Conservation (phyloP, 1,140 invertebrate genomes). For the Drosophila tani region DNA sequence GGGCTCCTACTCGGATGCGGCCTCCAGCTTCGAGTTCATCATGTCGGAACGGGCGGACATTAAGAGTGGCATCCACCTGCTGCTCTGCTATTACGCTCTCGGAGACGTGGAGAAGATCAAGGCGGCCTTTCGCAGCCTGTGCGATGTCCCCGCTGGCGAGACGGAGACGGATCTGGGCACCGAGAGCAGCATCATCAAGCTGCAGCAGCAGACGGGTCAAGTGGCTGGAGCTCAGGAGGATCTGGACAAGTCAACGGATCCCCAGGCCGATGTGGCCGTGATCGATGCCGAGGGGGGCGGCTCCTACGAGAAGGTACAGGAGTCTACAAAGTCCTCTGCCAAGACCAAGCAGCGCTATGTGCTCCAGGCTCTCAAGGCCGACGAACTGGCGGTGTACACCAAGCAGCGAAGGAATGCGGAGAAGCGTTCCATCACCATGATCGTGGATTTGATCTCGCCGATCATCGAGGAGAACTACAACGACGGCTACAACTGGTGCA, state of each 20-base stretch:
- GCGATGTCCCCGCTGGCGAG: slow-evolving; percentile 94
- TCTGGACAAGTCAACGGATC: slow-evolving; percentile 12
- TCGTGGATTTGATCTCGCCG: slow-evolving; percentile 96
- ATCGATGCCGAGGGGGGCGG: slow-evolving; percentile 54
- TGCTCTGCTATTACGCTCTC: slow-evolving; percentile 96
- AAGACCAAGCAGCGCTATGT: slow-evolving; percentile 85
- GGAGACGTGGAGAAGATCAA: slow-evolving; percentile 98
- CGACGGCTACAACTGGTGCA: slow-evolving; percentile 91
- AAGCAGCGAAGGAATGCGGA: slow-evolving; percentile 91
- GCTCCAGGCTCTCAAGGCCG: slow-evolving; percentile 92
- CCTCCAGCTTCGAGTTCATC: slow-evolving; percentile 98
- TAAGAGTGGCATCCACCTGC: slow-evolving; percentile 94
- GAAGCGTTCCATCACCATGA: slow-evolving; percentile 94
- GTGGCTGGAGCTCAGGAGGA: slow-evolving; percentile 50
- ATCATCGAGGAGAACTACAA: slow-evolving; percentile 92
- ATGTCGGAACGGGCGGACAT: slow-evolving; percentile 98
- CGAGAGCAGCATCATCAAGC: slow-evolving; percentile 73
- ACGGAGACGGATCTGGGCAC: slow-evolving; percentile 93
- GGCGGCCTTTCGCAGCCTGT: slow-evolving; percentile 94
- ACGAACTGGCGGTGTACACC: slow-evolving; percentile 92
- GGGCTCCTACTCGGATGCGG: slow-evolving; percentile 97
- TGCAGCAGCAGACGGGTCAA: slow-evolving; percentile 65
- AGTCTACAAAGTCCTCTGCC: slow-evolving; percentile 32
- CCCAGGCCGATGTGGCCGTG: slow-evolving; percentile 55
- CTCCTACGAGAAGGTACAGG: slow-evolving; percentile 40